Base-by-base conservation (phyloP, 1,140 invertebrate species). In the Aphelenchoides fujianensis region DNA sequence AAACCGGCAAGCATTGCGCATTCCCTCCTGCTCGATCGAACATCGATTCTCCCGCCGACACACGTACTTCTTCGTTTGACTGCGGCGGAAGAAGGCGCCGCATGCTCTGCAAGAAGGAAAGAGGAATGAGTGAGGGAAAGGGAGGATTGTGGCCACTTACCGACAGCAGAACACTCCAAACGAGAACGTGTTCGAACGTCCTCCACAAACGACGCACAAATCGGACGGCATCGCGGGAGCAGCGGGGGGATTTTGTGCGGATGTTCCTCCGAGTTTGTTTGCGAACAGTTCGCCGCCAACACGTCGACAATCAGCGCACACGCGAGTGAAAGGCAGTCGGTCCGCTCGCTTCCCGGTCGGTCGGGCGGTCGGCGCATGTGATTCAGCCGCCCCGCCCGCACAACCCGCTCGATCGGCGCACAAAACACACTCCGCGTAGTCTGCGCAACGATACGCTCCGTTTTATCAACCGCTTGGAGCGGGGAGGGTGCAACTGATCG, bases 161-260 rank as follows among this genome's bases (percentile, higher is more conserved):
- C 55, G 55, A 23, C 55, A 59, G 34, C 55, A 59, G 23, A 59
- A 59, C 5, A 59, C 55, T 59, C 55, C 55, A 23, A 59, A 59
- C 28, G 5, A 7, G 23, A 59, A 59, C 7, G 55, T 59, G 19
- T 59, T 59, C 5, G 55, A 59, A 16, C 55, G 5, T 27, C 5
- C 5, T 27, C 55, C 55, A 59, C 55, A 59, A 59, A 59, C 55
- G 34, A 59, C 55, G 23, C 55, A 59, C 55, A 59, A 59, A 59
- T 59, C 55, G 7, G 28, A 30, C 5, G 55, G 55, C 55, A 59
- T 59, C 5, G 55, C 34, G 5, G 19, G 41, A 48, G 12, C 23
- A 23, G 12, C 41, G 41, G 23, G 12, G 23, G 12, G 41, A n/a
- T n/a, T n/a, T n/a, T 48, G 41, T 48, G 41, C 41, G 12, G 41